A percentile compares a stretch with the other conserved stretches of the same genome.
These are phyloP conservation scores for Paramormyrops kingsleyae DNA, from an alignment of 2,113 vertebrate species.

Conservation along the genomic window DNA sequence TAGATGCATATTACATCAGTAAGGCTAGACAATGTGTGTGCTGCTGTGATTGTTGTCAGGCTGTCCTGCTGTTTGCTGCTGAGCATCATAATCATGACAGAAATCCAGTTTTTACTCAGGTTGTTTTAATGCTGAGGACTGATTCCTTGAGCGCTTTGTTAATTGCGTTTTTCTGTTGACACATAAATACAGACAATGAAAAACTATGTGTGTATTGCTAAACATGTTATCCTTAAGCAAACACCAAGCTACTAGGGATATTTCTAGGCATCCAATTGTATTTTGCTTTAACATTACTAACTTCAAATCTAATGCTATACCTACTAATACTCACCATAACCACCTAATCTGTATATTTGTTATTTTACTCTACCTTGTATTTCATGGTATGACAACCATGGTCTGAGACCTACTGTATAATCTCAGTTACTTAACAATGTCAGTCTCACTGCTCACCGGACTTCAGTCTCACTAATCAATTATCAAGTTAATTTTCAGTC, in stretches of 20 bases:
- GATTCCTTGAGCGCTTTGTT: not conserved
- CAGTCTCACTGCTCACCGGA: not conserved
- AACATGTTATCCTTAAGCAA: not conserved
- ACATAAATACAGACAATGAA: not conserved
- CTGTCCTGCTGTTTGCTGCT: not conserved
- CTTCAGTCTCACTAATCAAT: not conserved
- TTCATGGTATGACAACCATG: not conserved
- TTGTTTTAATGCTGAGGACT: not conserved
- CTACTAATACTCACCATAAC: not conserved
- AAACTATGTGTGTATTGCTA: not conserved
- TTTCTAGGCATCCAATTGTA: not conserved
- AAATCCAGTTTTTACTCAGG: not conserved
- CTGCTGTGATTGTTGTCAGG: not conserved
- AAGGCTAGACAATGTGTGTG: not conserved
- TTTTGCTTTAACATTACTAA: not conserved
- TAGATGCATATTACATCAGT: not conserved
- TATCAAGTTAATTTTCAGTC: not conserved
- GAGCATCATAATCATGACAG: not conserved
- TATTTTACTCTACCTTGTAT: not conserved
- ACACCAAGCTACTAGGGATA: not conserved
- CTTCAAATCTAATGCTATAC: not conserved
- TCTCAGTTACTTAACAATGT: not conserved
- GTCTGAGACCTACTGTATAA: not conserved
- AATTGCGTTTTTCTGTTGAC: not conserved
- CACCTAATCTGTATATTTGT: not conserved